Evolutionary conservation across 1,140 invertebrate species (phyloP).

Genomic region (Lordiphosa collinella): DNA sequence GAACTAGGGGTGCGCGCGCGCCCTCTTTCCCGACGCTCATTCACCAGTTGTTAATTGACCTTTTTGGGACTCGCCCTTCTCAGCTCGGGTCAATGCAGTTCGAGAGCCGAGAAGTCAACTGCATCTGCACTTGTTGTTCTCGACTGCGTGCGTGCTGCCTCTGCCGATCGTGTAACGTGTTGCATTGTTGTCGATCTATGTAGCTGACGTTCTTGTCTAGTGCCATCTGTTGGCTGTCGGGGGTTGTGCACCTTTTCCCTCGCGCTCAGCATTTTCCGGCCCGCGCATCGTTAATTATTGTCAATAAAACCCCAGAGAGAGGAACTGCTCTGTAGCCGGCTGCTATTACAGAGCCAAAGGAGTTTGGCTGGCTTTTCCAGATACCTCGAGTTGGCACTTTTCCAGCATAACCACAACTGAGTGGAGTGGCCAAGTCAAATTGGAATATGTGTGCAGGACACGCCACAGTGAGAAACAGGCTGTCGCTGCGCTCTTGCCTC

Average conservation of each 20-base stretch:
- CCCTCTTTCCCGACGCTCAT: slow-evolving; percentile 15
- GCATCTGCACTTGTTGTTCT: not conserved
- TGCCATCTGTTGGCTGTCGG: slow-evolving; percentile 8
- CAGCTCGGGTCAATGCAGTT: slow-evolving; percentile 30
- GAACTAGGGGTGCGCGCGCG: slow-evolving; percentile 33
- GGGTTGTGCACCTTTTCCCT: slow-evolving; percentile 1
- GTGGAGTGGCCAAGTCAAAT: not conserved
- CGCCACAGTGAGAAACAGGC: not conserved
- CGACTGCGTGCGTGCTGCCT: slow-evolving; percentile 2
- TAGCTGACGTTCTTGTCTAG: slow-evolving; percentile 7
- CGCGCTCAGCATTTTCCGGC: slow-evolving; percentile 5
- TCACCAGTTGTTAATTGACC: slow-evolving; percentile 76
- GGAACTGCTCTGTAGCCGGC: too few species aligned
- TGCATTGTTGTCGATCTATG: slow-evolving; percentile 3
- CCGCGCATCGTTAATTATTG: slow-evolving; percentile 4
- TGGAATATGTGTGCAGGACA: not conserved
- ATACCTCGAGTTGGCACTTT: too few species aligned
- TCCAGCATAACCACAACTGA: too few species aligned
- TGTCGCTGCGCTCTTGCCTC: not conserved
- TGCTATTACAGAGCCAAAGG: too few species aligned
- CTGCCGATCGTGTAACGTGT: slow-evolving; percentile 1
- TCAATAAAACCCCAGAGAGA: not conserved
- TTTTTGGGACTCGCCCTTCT: slow-evolving; percentile 35
- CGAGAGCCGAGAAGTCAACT: slow-evolving; percentile 8
- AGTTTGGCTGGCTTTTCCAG: too few species aligned